Evolutionary conservation across 1,140 invertebrate genomes (phyloP), one percentile per base, ranked within the genome.

Genomic region (Penaeus indicus): DNA sequence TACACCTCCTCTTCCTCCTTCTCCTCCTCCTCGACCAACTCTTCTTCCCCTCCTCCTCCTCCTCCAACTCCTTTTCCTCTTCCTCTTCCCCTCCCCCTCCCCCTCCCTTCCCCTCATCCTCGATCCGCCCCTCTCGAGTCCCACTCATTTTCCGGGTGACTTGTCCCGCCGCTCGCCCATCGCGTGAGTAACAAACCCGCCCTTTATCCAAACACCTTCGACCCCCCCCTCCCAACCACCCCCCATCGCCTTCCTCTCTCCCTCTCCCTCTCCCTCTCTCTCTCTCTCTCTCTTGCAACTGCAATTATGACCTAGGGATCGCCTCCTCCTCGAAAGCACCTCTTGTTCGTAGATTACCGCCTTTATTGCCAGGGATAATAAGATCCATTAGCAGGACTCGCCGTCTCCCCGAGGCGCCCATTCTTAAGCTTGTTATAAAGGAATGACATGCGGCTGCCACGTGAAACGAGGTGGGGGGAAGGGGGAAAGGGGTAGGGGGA

Each of bases 121-220:
- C 75, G 54, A 54, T 78, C 75, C 75, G 8, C 32, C 16, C 27
- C 38, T 80, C n/a, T 54, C 81, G 62, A 32, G n/a, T 32, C 22
- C 63, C 81, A 83, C 81, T 62, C 61, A 83, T 83, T 83, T 63
- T 83, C 61, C 22, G 63, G 54, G 81, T 54, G 81, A 83, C 38
- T 63, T 62, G 27, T 22, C 27, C 25, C 60, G 21, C 42, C 32
- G 38, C 62, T 32, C 11, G 54, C 5, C 32, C 81, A 83, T 38
- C 27, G n/a, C 61, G 32, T 38, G 81, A 64, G 63, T 83, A 63
- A 83, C 62, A 16, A 16, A 54, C 54, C 54, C 54, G 54, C 54
- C 54, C 54, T 54, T 54, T 54, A 54, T 54, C 54, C 54, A 54
- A 54, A 54, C 54, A 54, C 54, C 54, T 54, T 54, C 67, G 54